Evolutionary conservation across 1,140 invertebrate genomes (phyloP).

Genomic region (Heliconius eleuchia): DNA sequence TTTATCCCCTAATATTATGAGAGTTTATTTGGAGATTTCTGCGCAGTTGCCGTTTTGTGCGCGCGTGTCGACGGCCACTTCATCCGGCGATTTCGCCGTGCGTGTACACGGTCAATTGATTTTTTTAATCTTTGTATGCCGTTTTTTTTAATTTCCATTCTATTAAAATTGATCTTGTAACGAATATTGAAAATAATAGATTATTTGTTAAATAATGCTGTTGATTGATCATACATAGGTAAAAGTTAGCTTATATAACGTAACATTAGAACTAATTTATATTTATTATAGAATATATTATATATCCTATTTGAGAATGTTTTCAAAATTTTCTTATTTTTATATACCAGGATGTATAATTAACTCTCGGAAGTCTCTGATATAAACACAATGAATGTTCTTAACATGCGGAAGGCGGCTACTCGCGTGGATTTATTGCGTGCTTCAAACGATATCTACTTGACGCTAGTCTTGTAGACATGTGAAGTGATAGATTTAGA

Average conservation of each 20-base stretch:
- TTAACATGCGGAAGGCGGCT: conserved; percentile 52
- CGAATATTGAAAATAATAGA: not conserved
- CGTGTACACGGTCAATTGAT: conserved; percentile 19
- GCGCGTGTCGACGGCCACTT: conserved; percentile 19
- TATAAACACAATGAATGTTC: conserved; percentile 44
- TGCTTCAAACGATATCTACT: conserved; percentile 26
- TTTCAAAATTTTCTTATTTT: not conserved
- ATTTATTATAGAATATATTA: no score
- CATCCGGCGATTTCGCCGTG: conserved; percentile 22
- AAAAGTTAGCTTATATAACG: no score
- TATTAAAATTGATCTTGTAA: not conserved
- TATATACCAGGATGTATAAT: conserved; percentile 16
- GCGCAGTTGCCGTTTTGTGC: conserved; percentile 40
- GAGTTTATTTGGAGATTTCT: conserved; percentile 50
- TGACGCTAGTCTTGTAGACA: conserved; percentile 16
- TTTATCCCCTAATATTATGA: conserved; percentile 39
- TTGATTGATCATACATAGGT: no score
- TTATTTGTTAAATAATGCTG: no score
- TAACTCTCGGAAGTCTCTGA: conserved; percentile 48
- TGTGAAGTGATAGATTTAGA: conserved; percentile 31
- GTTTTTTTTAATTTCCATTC: not conserved
- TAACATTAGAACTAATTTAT: no score
- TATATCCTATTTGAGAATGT: not conserved
- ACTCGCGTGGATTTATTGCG: conserved; percentile 42
- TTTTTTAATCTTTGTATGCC: conserved; percentile 24